phyloP scores from a whole-genome alignment of 2,113 vertebrate species.

The Neotoma lepida region DNA sequence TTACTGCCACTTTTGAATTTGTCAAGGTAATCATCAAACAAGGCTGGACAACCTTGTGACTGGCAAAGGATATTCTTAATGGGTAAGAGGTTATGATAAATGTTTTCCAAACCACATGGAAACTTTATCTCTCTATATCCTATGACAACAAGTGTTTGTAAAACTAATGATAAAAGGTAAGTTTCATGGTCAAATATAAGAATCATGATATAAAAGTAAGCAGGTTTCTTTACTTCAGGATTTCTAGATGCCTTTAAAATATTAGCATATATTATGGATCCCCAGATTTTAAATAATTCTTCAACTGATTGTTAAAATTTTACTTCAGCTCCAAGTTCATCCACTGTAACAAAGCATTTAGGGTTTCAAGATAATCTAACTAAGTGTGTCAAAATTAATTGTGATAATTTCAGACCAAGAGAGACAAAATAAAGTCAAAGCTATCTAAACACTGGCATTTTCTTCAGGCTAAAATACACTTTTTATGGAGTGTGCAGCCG shows the following conservation, averaged over 20 bases:
- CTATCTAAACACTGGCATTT: constrained; percentile 67
- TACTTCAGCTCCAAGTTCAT: constrained; percentile 50
- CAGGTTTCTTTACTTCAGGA: constrained; percentile 10
- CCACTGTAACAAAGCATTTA: constrained; percentile 64
- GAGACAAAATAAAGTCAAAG: constrained; percentile 76
- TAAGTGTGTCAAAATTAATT: constrained; percentile 69
- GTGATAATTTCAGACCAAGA: constrained; percentile 68
- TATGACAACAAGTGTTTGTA: constrained; percentile 38
- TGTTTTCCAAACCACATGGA: constrained; percentile 37
- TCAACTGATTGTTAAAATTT: constrained; percentile 60
- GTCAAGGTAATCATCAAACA: constrained; percentile 41
- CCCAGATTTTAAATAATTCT: constrained; percentile 47
- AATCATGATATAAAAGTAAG: not conserved
- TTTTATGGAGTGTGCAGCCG: constrained; percentile 66
- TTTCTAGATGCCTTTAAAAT: constrained; percentile 32
- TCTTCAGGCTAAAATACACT: constrained; percentile 71
- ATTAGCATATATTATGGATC: not conserved
- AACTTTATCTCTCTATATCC: constrained; percentile 41
- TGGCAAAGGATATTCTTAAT: constrained; percentile 27
- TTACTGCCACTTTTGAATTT: constrained; percentile 54
- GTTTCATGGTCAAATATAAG: constrained; percentile 64
- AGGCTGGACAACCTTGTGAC: not conserved
- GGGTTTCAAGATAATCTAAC: constrained; percentile 50
- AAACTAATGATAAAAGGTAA: constrained; percentile 17
- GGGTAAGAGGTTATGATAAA: not conserved